A percentile compares a stretch with the other conserved stretches of the same genome.
These are phyloP conservation scores for Arizona elegans DNA, from an alignment of 2,113 vertebrate species.

Conservation along the genomic window DNA sequence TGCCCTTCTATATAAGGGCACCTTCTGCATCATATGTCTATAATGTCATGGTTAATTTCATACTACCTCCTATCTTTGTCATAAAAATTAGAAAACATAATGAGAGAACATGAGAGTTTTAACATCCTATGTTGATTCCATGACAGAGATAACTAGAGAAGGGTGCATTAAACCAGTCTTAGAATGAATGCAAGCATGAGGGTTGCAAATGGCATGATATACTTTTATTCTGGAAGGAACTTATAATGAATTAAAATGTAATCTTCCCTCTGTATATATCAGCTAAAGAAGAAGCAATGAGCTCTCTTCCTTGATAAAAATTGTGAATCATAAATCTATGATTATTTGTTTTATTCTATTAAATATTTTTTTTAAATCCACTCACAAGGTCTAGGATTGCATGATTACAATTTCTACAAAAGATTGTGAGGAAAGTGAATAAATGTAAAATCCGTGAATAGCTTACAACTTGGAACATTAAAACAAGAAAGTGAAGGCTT, in stretches of 20 bases:
- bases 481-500: no score
- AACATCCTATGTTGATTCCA: conserved; percentile 53
- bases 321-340: neutral
- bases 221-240: conserved; percentile 5
- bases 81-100: conserved; percentile 60
- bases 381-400: neutral
- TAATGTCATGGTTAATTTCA: conserved; percentile 61
- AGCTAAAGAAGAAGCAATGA: neutral
- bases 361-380: neutral
- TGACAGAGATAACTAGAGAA: conserved; percentile 56
- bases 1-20: conserved; percentile 50
- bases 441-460: no score
- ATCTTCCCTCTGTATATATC: neutral
- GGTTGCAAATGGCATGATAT: conserved; percentile 32
- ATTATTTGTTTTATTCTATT: neutral
- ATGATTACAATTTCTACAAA: neutral
- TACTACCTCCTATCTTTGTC: conserved; percentile 55
- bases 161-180: conserved; percentile 43
- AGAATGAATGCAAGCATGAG: conserved; percentile 41
- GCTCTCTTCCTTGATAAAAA: neutral
- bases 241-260: conserved; percentile 19
- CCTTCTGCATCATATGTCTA: conserved; percentile 39
- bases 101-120: conserved; percentile 55
- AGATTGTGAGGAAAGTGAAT: no score
- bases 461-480: no score